phyloP scores from a whole-genome alignment of 2,888 invertebrate genomes.

The Agonopterix alstromeriana region DNA sequence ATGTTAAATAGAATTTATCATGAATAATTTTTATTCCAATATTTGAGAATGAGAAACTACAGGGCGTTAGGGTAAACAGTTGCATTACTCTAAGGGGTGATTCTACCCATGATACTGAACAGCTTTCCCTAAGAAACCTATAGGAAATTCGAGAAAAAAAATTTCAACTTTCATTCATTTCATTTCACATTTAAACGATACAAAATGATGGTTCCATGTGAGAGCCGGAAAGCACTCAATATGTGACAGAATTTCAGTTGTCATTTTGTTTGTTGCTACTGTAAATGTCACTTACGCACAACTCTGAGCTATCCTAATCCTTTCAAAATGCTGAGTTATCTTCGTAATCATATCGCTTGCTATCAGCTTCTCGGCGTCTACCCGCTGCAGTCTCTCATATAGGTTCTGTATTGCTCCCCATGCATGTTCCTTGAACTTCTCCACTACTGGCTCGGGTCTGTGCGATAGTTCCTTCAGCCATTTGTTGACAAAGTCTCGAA shows the following conservation, averaged over 20 bases:
- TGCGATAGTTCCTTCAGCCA: slow-evolving; percentile 86
- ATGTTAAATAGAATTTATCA: too few relatives aligned
- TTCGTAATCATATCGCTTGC: slow-evolving; percentile 89
- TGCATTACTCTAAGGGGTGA: too few relatives aligned
- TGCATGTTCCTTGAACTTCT: slow-evolving; percentile 85
- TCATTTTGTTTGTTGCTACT: background rate
- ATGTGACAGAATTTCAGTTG: background rate
- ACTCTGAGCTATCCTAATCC: slow-evolving; percentile 85
- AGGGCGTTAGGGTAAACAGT: too few relatives aligned
- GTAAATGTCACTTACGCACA: slow-evolving; percentile 78
- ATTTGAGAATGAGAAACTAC: too few relatives aligned
- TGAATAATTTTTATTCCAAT: too few relatives aligned
- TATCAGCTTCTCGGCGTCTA: slow-evolving; percentile 89
- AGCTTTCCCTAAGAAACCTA: too few relatives aligned
- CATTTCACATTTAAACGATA: too few relatives aligned
- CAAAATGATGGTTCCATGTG: too few relatives aligned
- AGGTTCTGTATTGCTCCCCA: slow-evolving; percentile 87
- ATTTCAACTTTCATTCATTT: too few relatives aligned
- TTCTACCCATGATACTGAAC: too few relatives aligned
- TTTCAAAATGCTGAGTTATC: slow-evolving; percentile 90
- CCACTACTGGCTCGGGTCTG: slow-evolving; percentile 79
- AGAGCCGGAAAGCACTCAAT: too few relatives aligned
- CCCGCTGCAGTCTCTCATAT: slow-evolving; percentile 82
- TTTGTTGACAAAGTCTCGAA: slow-evolving; percentile 86
- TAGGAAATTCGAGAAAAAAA: too few relatives aligned